phyloP scores from a whole-genome alignment of 2,113 vertebrate genomes.

The Casuarius casuarius region DNA sequence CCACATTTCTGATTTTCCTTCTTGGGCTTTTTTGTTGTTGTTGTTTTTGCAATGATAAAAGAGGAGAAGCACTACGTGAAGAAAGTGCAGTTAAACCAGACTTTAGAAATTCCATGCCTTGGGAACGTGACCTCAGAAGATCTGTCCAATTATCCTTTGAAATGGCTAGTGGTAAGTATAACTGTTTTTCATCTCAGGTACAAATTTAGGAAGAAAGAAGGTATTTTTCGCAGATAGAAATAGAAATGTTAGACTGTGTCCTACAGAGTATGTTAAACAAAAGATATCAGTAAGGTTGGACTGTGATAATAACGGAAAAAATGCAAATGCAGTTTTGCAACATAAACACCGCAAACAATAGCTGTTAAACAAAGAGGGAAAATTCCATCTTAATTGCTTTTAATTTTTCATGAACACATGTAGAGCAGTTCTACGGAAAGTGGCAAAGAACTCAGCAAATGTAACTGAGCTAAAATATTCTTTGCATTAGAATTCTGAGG shows the following conservation, averaged over 20 bases:
- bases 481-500: not conserved
- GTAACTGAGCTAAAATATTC: not conserved
- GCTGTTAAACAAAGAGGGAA: not conserved
- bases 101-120: conserved; percentile 76
- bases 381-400: not conserved
- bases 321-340: not conserved
- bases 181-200: conserved; percentile 27
- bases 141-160: conserved; percentile 57
- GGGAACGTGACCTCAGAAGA: conserved; percentile 2
- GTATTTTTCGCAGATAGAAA: not conserved
- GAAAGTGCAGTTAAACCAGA: conserved; percentile 57
- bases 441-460: not conserved
- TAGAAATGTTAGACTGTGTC: not conserved
- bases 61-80: conserved; percentile 54
- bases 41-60: conserved; percentile 25
- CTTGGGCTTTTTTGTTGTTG: not conserved
- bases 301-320: not conserved
- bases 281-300: fast-evolving
- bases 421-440: not conserved
- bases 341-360: not conserved
- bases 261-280: not conserved
- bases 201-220: not conserved
- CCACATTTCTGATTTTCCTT: conserved; percentile 26
- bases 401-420: not conserved
- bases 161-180: conserved; percentile 77